Base-by-base conservation (phyloP, 2,113 vertebrate genomes). In the Callipepla squamata region DNA sequence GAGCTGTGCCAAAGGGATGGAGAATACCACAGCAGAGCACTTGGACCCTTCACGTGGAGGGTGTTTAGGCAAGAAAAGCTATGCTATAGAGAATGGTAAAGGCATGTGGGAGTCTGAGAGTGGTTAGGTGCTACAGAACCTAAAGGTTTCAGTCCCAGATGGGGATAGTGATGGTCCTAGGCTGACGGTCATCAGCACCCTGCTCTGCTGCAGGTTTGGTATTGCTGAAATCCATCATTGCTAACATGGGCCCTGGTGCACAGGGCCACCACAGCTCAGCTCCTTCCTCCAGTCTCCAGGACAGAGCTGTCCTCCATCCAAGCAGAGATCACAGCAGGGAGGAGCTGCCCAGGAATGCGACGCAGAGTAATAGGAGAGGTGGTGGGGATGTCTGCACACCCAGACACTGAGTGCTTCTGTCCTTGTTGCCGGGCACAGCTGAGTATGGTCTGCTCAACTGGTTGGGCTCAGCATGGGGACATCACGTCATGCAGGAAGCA, bases 201-300 rank as follows among this genome's bases (percentile, higher is more conserved):
- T 18, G 36, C 61, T 62, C 36, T 19, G 63, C 47, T 57, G 38
- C 1, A 1, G 44, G 32, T 3, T 57, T 1, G 0, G 44, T 58
- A 25, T 2, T 13, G 28, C 12, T 34, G 8, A 38, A 19, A 18
- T 5, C 2, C 2, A 4, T 6, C 19, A 34, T 6, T 40, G 4
- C 23, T 26, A 9, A 23, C 13, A 21, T 0, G 17, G 65, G 53
- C 26, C 42, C 65, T 7, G 48, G 32, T 32, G 57, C 59, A 61
- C 20, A 4, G 36, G 34, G 22, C 32, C 12, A n/a, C 14, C 6
- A 0, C 0, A 4, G 75, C 74, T 18, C 73, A 14, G 42, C 9
- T 47, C 57, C 7, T n/a, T 6, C 9, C 7, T 25, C 1, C 1
- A 30, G 28, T 16, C 25, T 30, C 17, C 0, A 0, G 26, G 51